Evolutionary conservation across 2,113 vertebrate species (phyloP), one percentile per base, ranked within the genome.

Genomic region (Laterallus jamaicensis): DNA sequence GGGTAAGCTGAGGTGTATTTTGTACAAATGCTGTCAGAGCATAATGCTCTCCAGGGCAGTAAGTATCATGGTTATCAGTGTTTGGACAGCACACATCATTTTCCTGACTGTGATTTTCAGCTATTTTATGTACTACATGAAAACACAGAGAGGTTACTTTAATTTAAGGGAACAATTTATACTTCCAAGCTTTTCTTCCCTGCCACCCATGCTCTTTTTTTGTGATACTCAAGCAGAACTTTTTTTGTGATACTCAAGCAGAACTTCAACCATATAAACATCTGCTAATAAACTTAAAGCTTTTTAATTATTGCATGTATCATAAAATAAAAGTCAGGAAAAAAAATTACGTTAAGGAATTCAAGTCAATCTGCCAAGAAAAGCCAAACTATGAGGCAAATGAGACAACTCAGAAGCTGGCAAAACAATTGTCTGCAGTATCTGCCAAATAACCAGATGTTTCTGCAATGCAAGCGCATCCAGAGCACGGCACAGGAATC

Each of bases 371-470:
- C 64, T 90, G 82, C 81, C 92, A 95, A 85, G 40, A 82, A 94
- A 71, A 94, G 42, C 32, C 76, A 90, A 93, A 90, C 90, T 88
- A 89, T 68, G 55, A 50, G 71, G 83, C 81, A 87, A 91, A 92
- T 2, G n/a, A 93, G 91, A 89, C 25, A 69, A 26, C 74, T 94
- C 83, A 67, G 39, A 64, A 92, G 71, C 29, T 95, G 94, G 95
- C 79, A 91, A 95, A 37, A 82, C 5, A 71, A 84, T 94, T 95
- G 86, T 95, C 95, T 95, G 90, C 68, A 93, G 75, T 94, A 76
- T 64, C 62, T 94, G 91, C 88, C 89, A 95, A 70, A 71, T 50
- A 94, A 83, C 75, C 96, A 97, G 90, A 96, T 63, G 63, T 90
- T 95, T 80, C 59, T 81, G 79, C 68, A 83, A 82, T 70, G 90